Base-by-base conservation (phyloP, 2,113 vertebrate species). In the Choloepus hoffmanni region DNA sequence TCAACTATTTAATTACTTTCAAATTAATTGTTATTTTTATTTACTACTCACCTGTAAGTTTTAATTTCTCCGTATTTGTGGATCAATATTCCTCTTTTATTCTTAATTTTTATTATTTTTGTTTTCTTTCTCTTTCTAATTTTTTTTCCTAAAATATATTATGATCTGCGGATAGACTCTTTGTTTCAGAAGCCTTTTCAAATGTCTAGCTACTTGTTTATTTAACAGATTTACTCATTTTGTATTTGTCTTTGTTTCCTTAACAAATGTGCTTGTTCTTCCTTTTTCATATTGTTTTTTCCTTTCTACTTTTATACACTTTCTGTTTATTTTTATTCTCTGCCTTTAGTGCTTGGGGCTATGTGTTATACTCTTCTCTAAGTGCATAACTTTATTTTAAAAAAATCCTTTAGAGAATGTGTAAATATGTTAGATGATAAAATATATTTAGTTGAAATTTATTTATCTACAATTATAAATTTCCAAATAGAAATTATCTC, bases 51-150 rank as follows among this genome's bases (percentile, higher is more conserved):
- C 11, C 63, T 73, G 86, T 15, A 53, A 62, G 48, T 92, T 90
- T 83, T 94, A 60, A 78, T 62, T 92, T 92, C 40, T 90, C 50
- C n/a, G 9, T 53, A 63, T 68, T 45, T 86, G n/a, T 92, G 30
- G 11, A 63, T 55, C 58, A 55, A 21, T 13, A 5, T 9, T 76
- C 15, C 48, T 70, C 24, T 84, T 92, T 92, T 40, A 73, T 79
- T 78, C 63, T 23, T 88, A 60, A 40, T 45, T 2, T 33, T 26
- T 0, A 33, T 82, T 45, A 2, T 68, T 15, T 68, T 11, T 53
- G 19, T 45, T 53, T 55, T 65, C 2, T 65, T 18, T 28, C 11
- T 48, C 7, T 84, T 28, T 74, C 21, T 33, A n/a, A 84, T 77
- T 79, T 94, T 45, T 13, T 40, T 30, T 89, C 18, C 65, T 70